Percentiles rank a stretch among this genome's conserved stretches.
phyloP scores from a whole-genome alignment of 2,888 invertebrate genomes.

The Steinernema hermaphroditum region DNA sequence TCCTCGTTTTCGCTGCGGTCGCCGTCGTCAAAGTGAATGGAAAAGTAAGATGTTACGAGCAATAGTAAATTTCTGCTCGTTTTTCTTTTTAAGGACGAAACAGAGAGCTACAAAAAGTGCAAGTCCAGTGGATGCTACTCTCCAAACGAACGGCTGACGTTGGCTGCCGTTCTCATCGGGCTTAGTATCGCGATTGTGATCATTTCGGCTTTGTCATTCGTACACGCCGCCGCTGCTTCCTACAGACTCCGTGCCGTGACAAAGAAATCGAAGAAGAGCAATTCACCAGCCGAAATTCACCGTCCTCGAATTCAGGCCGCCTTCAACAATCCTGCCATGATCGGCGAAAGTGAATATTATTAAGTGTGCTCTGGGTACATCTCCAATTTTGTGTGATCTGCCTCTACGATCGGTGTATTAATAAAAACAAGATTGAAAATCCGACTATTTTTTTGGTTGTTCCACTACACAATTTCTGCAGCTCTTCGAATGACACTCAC shows the following conservation, averaged over 20 bases:
- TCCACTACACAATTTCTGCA: too few species aligned
- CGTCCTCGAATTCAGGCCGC: background rate
- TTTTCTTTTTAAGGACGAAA: background rate
- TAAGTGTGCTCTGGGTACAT: background rate
- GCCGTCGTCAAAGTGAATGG: background rate
- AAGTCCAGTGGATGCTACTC: background rate
- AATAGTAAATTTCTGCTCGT: too few species aligned
- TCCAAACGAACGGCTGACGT: background rate
- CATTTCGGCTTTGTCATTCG: background rate
- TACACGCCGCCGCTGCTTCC: background rate
- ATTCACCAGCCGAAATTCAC: background rate
- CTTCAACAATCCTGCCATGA: background rate
- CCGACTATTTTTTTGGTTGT: too few species aligned
- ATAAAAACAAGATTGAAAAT: too few species aligned
- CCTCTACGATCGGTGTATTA: too few species aligned
- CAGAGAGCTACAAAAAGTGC: background rate
- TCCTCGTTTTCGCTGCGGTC: slow-evolving; percentile 1
- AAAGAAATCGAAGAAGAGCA: background rate
- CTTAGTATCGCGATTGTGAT: background rate
- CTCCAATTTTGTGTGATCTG: too few species aligned
- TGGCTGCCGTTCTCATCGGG: background rate
- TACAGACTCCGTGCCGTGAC: background rate
- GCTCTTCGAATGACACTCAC: too few species aligned
- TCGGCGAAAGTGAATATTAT: slow-evolving; percentile 12
- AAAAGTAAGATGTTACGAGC: background rate